Evolutionary conservation across 2,797 vertebrate genomes (phyloP).

Genomic region (Lerista edwardsae): DNA sequence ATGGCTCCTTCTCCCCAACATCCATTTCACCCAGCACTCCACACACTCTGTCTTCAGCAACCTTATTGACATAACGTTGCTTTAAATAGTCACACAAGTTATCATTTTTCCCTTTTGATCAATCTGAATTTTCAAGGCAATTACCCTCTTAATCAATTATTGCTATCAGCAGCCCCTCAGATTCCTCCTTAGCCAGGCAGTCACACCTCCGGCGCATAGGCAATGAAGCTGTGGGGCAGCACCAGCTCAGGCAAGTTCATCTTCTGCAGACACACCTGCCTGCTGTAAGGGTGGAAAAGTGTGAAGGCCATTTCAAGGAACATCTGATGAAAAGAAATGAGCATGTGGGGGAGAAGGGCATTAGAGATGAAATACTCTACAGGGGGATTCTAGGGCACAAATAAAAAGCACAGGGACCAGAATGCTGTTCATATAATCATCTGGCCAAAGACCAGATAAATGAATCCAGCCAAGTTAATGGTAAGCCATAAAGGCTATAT

Average conservation of each 20-base stretch:
- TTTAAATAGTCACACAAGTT: constrained; percentile 83
- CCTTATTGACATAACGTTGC: constrained; percentile 79
- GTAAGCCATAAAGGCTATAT: background rate
- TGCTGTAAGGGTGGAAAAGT: constrained; percentile 74
- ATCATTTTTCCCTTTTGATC: constrained; percentile 84
- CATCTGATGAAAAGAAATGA: constrained; percentile 71
- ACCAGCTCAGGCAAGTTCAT: constrained; percentile 60
- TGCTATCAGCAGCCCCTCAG: constrained; percentile 79
- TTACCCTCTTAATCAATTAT: constrained; percentile 86
- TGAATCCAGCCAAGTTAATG: constrained; percentile 56
- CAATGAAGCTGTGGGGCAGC: constrained; percentile 77
- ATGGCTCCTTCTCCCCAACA: constrained; percentile 70
- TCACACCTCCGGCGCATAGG: constrained; percentile 77
- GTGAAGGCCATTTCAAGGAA: constrained; percentile 84
- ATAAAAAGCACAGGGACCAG: background rate
- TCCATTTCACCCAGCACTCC: constrained; percentile 77
- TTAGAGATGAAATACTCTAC: constrained; percentile 23
- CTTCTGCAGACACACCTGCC: constrained; percentile 64
- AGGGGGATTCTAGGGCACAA: background rate
- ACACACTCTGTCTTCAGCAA: constrained; percentile 74
- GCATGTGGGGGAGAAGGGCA: constrained; percentile 45
- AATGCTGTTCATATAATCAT: constrained; percentile 33
- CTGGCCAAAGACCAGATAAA: constrained; percentile 57
- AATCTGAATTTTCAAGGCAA: constrained; percentile 85
- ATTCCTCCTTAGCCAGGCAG: constrained; percentile 78